Base-by-base conservation (phyloP, 2,113 vertebrate species). In the Pygoscelis antarcticus region DNA sequence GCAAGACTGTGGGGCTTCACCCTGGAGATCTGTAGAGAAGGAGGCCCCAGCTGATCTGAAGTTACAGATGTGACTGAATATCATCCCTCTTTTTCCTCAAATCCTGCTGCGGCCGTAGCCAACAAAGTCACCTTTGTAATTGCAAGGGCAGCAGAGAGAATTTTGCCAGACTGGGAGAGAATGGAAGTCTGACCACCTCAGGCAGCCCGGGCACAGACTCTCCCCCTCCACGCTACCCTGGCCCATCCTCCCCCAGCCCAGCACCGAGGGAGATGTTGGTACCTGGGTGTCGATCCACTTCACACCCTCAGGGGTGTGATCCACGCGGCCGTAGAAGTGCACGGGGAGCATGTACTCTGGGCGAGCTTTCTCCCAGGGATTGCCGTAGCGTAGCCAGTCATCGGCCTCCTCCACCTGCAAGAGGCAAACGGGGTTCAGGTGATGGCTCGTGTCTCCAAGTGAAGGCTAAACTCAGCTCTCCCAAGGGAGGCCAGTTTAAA, bases 351-450 rank as follows among this genome's bases (percentile, higher is more conserved):
- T 99, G 93, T 99, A 99, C 94, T 99, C 99, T 0, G 99, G 99
- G 15, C 99, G 98, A 1, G 99, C 99, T 52, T 99, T 99, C 96
- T 99, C 99, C 99, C 99, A 99, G 21, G 99, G 99, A 34, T 99
- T 99, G 44, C 99, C 99, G 0, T 99, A 99, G 81, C 99, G 99
- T 42, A 99, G 97, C 99, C 99, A 99, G 96, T 99, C 99, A 5
- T 99, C 99, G 0, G 99, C 99, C 95, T 99, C 99, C 93, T 99
- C 99, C 57, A 99, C 98, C 99, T 99, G 86, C 83, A 79, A 55
- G 16, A 44, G 40, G 69, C 27, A 80, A 70, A 49, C 0, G 3
- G 34, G 20, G 5, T 4, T 58, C 55, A 38, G 8, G 47, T 0
- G 13, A 10, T 1, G 36, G 13, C 40, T 30, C 6, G 3, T 2